Evolutionary conservation across 35 echinoderm and acorn worm genomes (phyloP).

Genomic region (Ophioderma brevispina): DNA sequence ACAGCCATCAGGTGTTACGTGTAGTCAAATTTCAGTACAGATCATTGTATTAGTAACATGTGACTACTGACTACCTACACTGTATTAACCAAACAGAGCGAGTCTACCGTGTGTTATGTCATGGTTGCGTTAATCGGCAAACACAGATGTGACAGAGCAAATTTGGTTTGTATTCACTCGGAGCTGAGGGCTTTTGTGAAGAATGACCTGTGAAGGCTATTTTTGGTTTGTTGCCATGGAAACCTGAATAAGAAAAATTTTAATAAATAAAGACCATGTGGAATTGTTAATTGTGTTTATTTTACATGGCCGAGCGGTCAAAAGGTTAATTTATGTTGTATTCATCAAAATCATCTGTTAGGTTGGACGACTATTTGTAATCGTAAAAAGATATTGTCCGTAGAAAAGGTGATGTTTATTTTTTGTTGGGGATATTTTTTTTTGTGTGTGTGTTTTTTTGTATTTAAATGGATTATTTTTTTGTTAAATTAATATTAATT

Average conservation of each 20-base stretch:
- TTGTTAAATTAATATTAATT: too few species aligned
- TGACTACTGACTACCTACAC: neutral
- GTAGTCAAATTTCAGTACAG: neutral
- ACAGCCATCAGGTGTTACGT: neutral
- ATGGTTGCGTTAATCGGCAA: neutral
- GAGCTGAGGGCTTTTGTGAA: neutral
- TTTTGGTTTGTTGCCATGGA: neutral
- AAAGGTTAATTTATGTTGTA: neutral
- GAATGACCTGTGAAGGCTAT: neutral
- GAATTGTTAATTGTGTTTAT: neutral
- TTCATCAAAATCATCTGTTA: too few species aligned
- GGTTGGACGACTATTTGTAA: too few species aligned
- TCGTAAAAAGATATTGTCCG: too few species aligned
- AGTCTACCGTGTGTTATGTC: neutral
- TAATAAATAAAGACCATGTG: neutral
- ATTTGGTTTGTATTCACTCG: neutral
- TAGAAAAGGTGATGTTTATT: too few species aligned
- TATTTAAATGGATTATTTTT: too few species aligned
- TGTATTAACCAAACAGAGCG: neutral
- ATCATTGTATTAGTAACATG: neutral
- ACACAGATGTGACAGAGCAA: neutral
- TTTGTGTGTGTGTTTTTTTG: too few species aligned
- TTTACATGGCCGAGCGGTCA: neutral
- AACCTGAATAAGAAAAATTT: neutral
- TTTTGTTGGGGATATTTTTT: too few species aligned